Evolutionary conservation across 2,888 invertebrate species (phyloP).

Genomic region (Sesamia inferens): DNA sequence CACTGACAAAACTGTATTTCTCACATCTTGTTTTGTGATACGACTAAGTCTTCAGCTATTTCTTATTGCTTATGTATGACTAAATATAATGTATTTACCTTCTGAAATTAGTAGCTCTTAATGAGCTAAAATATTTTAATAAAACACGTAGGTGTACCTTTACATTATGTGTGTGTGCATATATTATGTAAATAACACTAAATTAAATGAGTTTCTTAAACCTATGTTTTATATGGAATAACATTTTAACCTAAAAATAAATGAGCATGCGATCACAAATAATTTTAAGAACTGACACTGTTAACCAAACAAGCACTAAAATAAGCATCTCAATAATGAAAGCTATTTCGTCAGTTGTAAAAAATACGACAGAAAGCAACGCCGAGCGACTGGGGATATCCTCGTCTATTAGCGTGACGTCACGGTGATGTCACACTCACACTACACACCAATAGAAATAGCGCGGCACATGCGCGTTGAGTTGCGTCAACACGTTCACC

Average conservation of each 20-base stretch:
- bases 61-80: conserved; percentile 41
- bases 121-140: conserved; percentile 1
- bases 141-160: no score
- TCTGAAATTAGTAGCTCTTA: conserved; percentile 11
- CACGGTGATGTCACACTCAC: conserved; percentile 89
- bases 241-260: background rate
- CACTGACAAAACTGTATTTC: conserved; percentile 65
- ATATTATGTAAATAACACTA: background rate
- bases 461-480: conserved; percentile 87
- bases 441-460: conserved; percentile 84
- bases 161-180: no score
- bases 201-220: conserved; percentile 1
- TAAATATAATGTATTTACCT: conserved; percentile 3
- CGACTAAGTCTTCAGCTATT: conserved; percentile 60
- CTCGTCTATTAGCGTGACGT: conserved; percentile 85
- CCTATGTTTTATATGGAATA: background rate
- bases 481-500: conserved; percentile 83
- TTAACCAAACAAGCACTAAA: conserved; percentile 13
- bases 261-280: background rate
- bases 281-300: background rate
- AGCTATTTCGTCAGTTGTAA: conserved; percentile 41
- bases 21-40: conserved; percentile 66
- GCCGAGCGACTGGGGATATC: conserved; percentile 84
- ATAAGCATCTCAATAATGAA: conserved; percentile 32
- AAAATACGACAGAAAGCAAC: conserved; percentile 57